Conservation (phyloP, 1,140 invertebrate genomes). For the Euborellia annulipes region DNA sequence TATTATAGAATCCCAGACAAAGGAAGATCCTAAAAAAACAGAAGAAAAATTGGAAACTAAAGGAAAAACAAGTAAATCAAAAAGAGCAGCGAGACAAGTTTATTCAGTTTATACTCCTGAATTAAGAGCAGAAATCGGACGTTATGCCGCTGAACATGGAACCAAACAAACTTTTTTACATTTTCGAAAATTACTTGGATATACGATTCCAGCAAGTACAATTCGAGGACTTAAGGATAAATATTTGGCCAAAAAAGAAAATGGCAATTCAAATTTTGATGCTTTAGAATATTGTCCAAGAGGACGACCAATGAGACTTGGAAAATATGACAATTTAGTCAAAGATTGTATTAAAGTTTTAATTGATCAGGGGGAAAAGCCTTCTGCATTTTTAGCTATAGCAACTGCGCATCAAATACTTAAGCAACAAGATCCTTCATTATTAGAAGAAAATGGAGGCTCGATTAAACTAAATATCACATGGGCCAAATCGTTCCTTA, state of each 20-base stretch:
- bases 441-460: conserved; percentile 26
- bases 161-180: conserved; percentile 23
- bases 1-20: not conserved
- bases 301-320: conserved; percentile 24
- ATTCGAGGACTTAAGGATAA: conserved; percentile 25
- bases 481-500: conserved; percentile 28
- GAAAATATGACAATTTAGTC: conserved; percentile 27
- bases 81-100: conserved; percentile 17
- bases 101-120: conserved; percentile 27
- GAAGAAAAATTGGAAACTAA: conserved; percentile 8
- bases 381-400: conserved; percentile 25
- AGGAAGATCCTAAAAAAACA: conserved; percentile 9
- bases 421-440: conserved; percentile 23
- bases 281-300: conserved; percentile 23
- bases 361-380: conserved; percentile 24
- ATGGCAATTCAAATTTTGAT: conserved; percentile 16
- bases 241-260: conserved; percentile 21
- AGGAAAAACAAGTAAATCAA: not conserved
- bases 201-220: conserved; percentile 27
- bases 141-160: conserved; percentile 26
- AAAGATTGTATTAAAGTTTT: conserved; percentile 26
- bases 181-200: conserved; percentile 21
- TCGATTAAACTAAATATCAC: conserved; percentile 24
- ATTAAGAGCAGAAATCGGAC: conserved; percentile 25
- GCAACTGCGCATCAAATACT: conserved; percentile 27